Conservation (phyloP, 2,888 invertebrate species). For the Nomada fucata region DNA sequence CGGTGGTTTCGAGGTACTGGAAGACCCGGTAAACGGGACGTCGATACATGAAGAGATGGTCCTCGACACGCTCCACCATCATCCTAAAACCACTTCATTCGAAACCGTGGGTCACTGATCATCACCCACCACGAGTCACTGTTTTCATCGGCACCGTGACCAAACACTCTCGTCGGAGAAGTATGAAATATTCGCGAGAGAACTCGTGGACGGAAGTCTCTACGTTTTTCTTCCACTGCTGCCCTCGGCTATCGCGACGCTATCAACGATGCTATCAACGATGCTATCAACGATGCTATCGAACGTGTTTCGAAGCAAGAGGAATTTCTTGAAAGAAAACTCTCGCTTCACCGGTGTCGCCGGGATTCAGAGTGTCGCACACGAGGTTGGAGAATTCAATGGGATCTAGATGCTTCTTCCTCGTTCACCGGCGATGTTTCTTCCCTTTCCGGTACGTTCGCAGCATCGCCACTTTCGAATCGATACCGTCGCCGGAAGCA, state of each 20-base stretch:
- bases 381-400: slow-evolving; percentile 11
- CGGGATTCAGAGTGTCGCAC: slow-evolving; percentile 15
- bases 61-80: slow-evolving; percentile 91
- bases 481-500: slow-evolving; percentile 57
- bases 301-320: not conserved
- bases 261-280: not conserved
- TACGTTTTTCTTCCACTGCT: not conserved
- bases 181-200: not conserved
- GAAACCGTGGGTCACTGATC: slow-evolving; percentile 74
- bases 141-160: slow-evolving; percentile 30
- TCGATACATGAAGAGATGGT: slow-evolving; percentile 90
- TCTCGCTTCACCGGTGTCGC: not conserved
- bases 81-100: slow-evolving; percentile 84
- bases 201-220: not conserved
- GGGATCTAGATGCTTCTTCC: slow-evolving; percentile 21
- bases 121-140: slow-evolving; percentile 68
- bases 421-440: slow-evolving; percentile 34
- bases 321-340: not conserved
- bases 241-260: not conserved
- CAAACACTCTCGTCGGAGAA: not conserved
- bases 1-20: slow-evolving; percentile 91
- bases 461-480: slow-evolving; percentile 51
- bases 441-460: slow-evolving; percentile 38
- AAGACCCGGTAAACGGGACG: slow-evolving; percentile 92
- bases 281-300: not conserved